phyloP scores from a whole-genome alignment of 2,113 vertebrate genomes.

The Archilochus colubris region DNA sequence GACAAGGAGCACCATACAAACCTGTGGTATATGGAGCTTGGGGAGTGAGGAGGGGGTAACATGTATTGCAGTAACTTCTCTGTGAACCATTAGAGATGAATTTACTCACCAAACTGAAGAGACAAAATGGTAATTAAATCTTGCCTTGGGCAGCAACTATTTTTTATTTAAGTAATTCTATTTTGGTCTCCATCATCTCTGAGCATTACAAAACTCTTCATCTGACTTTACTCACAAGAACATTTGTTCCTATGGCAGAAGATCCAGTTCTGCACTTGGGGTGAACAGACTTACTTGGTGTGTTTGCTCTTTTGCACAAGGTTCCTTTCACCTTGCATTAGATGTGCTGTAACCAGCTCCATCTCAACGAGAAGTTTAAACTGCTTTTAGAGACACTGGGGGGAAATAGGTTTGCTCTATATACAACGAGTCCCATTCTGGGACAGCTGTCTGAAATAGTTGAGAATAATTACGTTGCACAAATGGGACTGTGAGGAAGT shows the following conservation, averaged over 20 bases:
- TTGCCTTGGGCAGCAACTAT: background rate
- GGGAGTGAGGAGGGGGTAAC: background rate
- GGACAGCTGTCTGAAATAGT: background rate
- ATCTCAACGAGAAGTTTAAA: background rate
- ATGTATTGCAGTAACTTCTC: background rate
- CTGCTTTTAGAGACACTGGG: background rate
- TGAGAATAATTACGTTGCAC: background rate
- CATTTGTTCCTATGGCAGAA: background rate
- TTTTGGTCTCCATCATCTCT: background rate
- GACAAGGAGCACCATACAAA: background rate
- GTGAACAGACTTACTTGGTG: background rate
- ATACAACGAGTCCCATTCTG: background rate
- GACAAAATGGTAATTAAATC: slow-evolving; percentile 25
- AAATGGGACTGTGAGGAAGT: background rate
- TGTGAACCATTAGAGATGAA: background rate
- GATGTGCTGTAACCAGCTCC: background rate
- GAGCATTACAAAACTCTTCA: background rate
- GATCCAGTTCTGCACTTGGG: background rate
- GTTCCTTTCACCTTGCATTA: background rate
- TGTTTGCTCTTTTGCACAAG: background rate
- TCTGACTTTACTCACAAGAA: background rate
- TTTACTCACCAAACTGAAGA: slow-evolving; percentile 32
- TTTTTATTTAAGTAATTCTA: background rate
- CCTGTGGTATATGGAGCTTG: background rate
- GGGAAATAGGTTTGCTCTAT: background rate